These are phyloP conservation scores for Microctonus hyperodae DNA, from an alignment of 2,888 invertebrate genomes.

Conservation along the genomic window DNA sequence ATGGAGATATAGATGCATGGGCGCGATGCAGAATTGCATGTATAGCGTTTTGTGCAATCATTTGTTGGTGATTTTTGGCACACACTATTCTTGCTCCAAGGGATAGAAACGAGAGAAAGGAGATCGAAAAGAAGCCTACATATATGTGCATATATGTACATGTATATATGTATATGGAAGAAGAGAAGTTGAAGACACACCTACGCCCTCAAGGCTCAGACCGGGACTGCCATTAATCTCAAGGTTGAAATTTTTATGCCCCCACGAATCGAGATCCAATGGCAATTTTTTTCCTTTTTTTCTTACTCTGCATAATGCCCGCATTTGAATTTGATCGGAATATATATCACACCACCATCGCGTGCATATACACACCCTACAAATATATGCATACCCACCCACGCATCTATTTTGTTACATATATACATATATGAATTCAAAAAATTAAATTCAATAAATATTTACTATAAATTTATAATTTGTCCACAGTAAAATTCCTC, in stretches of 20 bases:
- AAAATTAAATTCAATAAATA: too few relatives aligned
- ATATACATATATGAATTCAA: too few relatives aligned
- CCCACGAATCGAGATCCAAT: constrained; percentile 33
- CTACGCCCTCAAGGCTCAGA: constrained; percentile 51
- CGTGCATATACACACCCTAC: constrained; percentile 14
- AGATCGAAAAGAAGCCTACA: constrained; percentile 3
- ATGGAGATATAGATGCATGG: neutral
- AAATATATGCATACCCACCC: constrained; percentile 3
- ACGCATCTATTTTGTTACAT: too few relatives aligned
- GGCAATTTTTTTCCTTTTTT: neutral
- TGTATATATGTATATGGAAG: neutral
- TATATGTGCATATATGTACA: neutral
- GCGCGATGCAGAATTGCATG: neutral
- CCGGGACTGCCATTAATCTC: constrained; percentile 49
- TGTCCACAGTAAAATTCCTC: too few relatives aligned
- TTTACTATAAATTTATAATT: too few relatives aligned
- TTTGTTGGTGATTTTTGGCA: constrained; percentile 1
- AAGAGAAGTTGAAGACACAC: constrained; percentile 45
- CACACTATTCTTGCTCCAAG: constrained; percentile 1
- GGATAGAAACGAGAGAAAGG: constrained; percentile 16
- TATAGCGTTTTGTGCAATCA: neutral
- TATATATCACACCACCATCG: too few relatives aligned
- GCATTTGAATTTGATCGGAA: constrained; percentile 17
- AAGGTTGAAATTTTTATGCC: constrained; percentile 39
- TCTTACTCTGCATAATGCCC: constrained; percentile 28